Evolutionary conservation across 2,113 vertebrate genomes (phyloP).

Genomic region (Zapornia atra): DNA sequence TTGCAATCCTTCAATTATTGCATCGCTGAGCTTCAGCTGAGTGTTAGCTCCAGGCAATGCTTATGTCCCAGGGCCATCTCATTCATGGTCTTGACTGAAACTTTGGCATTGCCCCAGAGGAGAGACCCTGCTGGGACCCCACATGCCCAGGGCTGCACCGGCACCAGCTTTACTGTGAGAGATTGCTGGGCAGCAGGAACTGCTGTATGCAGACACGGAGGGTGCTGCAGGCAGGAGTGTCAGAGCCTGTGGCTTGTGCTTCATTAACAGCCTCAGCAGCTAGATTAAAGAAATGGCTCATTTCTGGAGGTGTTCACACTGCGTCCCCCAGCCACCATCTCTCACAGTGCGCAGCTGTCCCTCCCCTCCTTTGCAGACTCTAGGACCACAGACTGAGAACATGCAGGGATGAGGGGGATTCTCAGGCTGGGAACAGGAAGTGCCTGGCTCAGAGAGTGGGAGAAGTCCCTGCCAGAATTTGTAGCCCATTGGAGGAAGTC

Average conservation of each 20-base stretch:
- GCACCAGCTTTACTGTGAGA: background rate
- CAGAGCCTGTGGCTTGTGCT: background rate
- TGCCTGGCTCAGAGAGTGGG: background rate
- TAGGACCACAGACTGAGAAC: background rate
- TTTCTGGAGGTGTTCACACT: background rate
- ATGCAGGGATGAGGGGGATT: background rate
- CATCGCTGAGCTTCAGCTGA: background rate
- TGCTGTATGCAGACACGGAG: background rate
- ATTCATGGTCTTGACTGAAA: background rate
- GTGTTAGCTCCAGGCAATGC: background rate
- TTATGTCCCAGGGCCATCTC: background rate
- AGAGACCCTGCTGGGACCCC: background rate
- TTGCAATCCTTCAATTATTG: background rate
- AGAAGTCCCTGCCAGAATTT: background rate
- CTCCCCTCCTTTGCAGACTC: background rate
- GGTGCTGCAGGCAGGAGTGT: background rate
- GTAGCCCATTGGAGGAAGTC: background rate
- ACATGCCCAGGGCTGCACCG: background rate
- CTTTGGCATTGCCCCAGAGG: no score
- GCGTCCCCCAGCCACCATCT: background rate
- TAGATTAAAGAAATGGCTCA: background rate
- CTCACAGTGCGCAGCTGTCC: fast-evolving
- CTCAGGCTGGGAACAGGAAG: background rate
- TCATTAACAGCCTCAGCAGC: background rate
- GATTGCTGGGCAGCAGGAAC: background rate